Conservation (phyloP, 1,140 invertebrate genomes). For the Drosophila tropicalis region DNA sequence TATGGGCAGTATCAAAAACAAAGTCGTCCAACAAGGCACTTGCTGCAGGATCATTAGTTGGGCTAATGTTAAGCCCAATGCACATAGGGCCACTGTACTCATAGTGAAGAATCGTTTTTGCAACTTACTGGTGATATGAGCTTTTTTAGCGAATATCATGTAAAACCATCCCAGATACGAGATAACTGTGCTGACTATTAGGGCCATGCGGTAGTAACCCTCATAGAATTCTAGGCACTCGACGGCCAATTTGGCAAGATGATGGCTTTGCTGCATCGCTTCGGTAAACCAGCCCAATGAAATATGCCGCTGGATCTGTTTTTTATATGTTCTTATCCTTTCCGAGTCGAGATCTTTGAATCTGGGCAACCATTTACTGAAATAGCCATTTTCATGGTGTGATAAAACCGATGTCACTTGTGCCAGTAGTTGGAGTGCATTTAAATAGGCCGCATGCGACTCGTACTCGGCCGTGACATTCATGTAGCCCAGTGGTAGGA, state of each 20-base stretch:
- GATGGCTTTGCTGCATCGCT: slow-evolving; percentile 26
- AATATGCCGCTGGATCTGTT: slow-evolving; percentile 17
- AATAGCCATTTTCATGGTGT: slow-evolving; percentile 37
- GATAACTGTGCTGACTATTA: slow-evolving; percentile 85
- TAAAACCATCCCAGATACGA: slow-evolving; percentile 89
- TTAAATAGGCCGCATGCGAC: slow-evolving; percentile 87
- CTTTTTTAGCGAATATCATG: slow-evolving; percentile 34
- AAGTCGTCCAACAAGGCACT: slow-evolving; percentile 30
- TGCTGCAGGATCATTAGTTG: slow-evolving; percentile 48
- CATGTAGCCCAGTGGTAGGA: slow-evolving; percentile 86
- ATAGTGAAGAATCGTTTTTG: background rate
- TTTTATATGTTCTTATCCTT: slow-evolving; percentile 25
- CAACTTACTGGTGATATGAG: background rate
- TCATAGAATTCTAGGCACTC: slow-evolving; percentile 89
- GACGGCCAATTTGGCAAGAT: slow-evolving; percentile 75
- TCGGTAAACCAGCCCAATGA: slow-evolving; percentile 6
- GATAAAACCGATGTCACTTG: slow-evolving; percentile 83
- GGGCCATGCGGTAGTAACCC: slow-evolving; percentile 88
- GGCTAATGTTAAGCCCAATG: slow-evolving; percentile 23
- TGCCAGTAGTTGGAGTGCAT: slow-evolving; percentile 88
- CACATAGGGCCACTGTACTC: background rate
- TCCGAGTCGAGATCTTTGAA: slow-evolving; percentile 24
- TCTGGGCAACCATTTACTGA: slow-evolving; percentile 44
- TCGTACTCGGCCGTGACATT: slow-evolving; percentile 85
- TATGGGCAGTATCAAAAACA: slow-evolving; percentile 69